Conservation (phyloP, 2,888 invertebrate species). For the Phymatocera aterrima region DNA sequence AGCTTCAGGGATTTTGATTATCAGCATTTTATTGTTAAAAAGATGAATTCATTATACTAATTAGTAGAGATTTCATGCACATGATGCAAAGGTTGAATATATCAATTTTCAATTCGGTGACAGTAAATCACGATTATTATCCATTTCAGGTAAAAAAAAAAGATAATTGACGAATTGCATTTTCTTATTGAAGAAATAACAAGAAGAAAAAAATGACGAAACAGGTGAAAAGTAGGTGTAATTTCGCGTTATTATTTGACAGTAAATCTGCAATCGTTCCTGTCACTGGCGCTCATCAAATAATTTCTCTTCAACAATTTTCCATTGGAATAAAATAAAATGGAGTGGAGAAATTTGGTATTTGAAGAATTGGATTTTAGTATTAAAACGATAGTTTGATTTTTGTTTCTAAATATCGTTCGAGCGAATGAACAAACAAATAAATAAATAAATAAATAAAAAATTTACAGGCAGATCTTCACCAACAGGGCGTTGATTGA, state of each 20-base stretch:
- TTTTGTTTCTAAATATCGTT: background rate
- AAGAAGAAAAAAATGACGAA: too few species aligned
- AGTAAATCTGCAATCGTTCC: background rate
- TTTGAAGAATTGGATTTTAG: background rate
- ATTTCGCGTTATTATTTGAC: too few species aligned
- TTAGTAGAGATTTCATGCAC: constrained; percentile 32
- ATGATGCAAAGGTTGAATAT: constrained; percentile 30
- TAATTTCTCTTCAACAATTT: background rate
- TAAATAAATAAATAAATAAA: background rate
- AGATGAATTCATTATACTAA: background rate
- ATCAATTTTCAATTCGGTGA: background rate
- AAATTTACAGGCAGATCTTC: constrained; percentile 93
- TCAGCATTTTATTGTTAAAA: constrained; percentile 17
- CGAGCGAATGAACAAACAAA: background rate
- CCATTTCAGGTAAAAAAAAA: background rate
- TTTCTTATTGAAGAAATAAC: too few species aligned
- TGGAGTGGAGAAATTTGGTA: too few species aligned
- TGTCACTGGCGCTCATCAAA: background rate
- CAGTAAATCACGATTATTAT: background rate
- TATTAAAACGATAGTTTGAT: background rate
- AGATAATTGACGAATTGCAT: background rate
- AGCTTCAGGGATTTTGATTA: background rate
- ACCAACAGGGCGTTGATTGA: constrained; percentile 96
- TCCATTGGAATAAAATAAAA: too few species aligned
- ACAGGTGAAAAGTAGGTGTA: too few species aligned